Conservation (phyloP, 2,113 vertebrate species). For the Formicarius rufipectus region DNA sequence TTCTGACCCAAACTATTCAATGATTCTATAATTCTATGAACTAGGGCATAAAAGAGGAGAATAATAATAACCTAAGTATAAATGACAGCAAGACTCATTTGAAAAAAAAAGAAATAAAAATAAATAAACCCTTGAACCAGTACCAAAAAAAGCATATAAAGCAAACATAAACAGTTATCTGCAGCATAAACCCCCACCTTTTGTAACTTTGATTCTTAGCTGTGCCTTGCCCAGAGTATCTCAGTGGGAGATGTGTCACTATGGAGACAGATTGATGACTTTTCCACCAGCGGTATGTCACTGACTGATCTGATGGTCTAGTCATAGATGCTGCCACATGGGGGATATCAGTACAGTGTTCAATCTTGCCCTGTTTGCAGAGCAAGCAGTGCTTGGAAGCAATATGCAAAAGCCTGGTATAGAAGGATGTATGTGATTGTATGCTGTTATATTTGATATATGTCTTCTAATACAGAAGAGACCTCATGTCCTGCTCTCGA, state of each 20-base stretch:
- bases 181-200: background rate
- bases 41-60: background rate
- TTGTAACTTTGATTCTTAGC: background rate
- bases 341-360: background rate
- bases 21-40: background rate
- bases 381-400: fast-evolving
- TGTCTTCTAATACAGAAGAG: background rate
- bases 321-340: background rate
- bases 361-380: background rate
- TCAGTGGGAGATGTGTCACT: background rate
- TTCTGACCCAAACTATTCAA: background rate
- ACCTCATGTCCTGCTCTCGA: background rate
- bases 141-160: background rate
- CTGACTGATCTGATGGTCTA: background rate
- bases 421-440: background rate
- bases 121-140: background rate
- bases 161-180: background rate
- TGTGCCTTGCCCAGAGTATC: background rate
- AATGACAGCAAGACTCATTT: background rate
- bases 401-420: background rate
- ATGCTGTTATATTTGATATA: background rate
- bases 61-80: background rate
- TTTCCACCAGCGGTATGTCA: background rate
- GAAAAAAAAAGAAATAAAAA: background rate
- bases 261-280: background rate